Evolutionary conservation across 2,888 invertebrate species (phyloP), one percentile per base, ranked within the genome.

Genomic region (Aricia artaxerxes): DNA sequence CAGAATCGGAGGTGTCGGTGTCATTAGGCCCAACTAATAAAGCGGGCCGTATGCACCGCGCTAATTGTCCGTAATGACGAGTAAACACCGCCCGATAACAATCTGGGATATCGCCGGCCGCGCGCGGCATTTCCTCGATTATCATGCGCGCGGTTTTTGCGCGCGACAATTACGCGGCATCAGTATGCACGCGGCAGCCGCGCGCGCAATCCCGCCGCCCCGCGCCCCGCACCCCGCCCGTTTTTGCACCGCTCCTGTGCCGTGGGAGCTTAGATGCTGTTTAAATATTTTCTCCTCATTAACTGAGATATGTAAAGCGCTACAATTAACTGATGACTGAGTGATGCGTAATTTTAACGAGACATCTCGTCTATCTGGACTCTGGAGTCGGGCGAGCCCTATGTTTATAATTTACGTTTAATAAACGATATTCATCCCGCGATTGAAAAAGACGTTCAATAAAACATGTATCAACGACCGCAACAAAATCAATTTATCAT

Each of bases 111-210:
- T 80, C 83, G 81, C 79, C 81, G 78, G 78, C 83, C 82, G 83
- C 80, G 82, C 81, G 84, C 83, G 89, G 89, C 89, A 90, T 90
- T 91, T 91, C 92, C 91, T 91, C 89, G 87, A 90, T 91, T 88
- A 89, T 87, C 88, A 89, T 91, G 89, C 91, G 89, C 85, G 88
- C 85, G 86, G 89, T 92, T 92, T 92, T 92, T 93, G 90, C 85
- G 73, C 82, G 85, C 85, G 85, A 88, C 90, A 91, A 93, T 92
- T 92, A 91, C 88, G 85, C 85, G 86, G 88, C 90, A 91, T 92
- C 92, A 89, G 91, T 90, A 92, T 92, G 92, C 93, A 90, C 85
- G 90, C 87, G 87, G 89, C 88, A 86, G 87, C 83, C 85, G 86
- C 84, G 86, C 84, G 84, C 82, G 83, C 83, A 82, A 82, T 83